Percentiles rank a stretch among this genome's conserved stretches.
Evolutionary conservation across 2,113 vertebrate genomes (phyloP).

Genomic region (Rhegmatorhina hoffmannsi): DNA sequence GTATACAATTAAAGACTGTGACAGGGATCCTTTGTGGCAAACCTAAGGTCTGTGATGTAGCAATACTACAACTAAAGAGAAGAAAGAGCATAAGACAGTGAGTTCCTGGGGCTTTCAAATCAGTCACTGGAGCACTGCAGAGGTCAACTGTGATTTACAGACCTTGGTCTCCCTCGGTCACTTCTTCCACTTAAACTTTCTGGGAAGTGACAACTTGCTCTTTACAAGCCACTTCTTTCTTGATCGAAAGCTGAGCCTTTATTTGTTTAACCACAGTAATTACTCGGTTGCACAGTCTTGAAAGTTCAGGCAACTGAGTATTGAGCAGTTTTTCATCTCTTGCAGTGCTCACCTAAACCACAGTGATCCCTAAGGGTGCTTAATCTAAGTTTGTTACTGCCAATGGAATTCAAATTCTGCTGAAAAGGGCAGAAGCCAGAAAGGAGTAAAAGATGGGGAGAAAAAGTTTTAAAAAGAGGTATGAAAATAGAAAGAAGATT

Average conservation of each 20-base stretch:
- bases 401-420: neutral
- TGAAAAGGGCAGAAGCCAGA: neutral
- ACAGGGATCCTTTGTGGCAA: neutral
- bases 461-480: neutral
- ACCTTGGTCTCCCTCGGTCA: neutral
- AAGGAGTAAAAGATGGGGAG: neutral
- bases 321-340: neutral
- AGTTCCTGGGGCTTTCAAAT: neutral
- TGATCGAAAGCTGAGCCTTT: neutral
- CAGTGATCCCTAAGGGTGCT: neutral
- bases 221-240: neutral
- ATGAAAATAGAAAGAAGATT: neutral
- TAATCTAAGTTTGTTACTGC: neutral
- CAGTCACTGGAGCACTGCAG: neutral
- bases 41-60: neutral
- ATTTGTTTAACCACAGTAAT: neutral
- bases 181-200: neutral
- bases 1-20: neutral
- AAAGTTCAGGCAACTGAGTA: neutral
- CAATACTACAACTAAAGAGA: neutral
- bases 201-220: neutral
- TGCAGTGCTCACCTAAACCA: neutral
- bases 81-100: neutral
- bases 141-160: neutral
- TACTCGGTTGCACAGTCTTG: neutral